A percentile compares a stretch with the other conserved stretches of the same genome.
Conservation (phyloP, 2,113 vertebrate species). For the Pygoscelis antarcticus region DNA sequence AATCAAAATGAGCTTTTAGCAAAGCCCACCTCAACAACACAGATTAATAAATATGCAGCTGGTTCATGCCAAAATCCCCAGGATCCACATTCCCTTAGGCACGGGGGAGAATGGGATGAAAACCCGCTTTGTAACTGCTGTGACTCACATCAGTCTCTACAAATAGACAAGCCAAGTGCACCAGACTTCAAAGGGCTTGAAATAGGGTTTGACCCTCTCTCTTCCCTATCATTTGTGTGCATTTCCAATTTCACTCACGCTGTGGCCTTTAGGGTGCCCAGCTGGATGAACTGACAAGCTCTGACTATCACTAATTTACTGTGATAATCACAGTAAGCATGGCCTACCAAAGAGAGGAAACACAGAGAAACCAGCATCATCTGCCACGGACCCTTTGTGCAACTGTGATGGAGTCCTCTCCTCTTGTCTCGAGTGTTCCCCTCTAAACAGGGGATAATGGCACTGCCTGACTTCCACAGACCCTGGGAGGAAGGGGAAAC, state of each 20-base stretch:
- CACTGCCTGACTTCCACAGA: background rate
- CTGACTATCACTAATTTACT: background rate
- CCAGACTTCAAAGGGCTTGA: background rate
- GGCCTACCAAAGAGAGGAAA: background rate
- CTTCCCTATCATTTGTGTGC: background rate
- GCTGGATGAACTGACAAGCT: background rate
- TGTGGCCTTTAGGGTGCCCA: background rate
- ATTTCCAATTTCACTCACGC: accelerated
- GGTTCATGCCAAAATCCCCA: background rate
- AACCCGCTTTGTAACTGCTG: background rate
- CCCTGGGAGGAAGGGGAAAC: background rate
- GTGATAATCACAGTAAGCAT: background rate
- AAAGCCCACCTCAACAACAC: background rate
- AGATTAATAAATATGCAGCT: background rate
- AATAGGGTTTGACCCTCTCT: background rate
- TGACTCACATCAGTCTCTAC: background rate
- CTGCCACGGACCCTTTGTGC: accelerated
- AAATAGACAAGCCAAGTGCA: background rate
- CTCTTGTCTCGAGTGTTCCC: accelerated
- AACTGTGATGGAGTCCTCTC: background rate
- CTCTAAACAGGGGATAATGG: accelerated
- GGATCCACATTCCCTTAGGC: background rate
- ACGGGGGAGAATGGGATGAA: background rate
- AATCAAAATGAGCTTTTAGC: background rate
- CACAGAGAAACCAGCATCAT: background rate